Evolutionary conservation across 1,140 invertebrate species (phyloP).

Genomic region (Hyles euphorbiae): DNA sequence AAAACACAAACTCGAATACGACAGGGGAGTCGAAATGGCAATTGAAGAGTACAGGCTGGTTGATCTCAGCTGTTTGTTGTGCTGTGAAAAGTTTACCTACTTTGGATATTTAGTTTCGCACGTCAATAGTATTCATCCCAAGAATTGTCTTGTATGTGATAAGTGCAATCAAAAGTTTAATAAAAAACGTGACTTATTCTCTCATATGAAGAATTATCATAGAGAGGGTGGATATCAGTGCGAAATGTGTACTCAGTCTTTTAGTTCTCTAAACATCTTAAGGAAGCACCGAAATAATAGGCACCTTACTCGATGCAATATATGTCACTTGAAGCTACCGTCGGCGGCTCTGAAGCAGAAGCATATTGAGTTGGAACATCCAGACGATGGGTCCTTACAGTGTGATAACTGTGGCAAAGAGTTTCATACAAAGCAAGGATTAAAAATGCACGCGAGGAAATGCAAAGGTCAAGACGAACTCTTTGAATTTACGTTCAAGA

Average conservation of each 20-base stretch:
- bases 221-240: conserved; percentile 59
- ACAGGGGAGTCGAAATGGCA: conserved; percentile 54
- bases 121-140: conserved; percentile 58
- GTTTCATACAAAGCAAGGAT: conserved; percentile 60
- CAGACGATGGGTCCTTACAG: conserved; percentile 54
- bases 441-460: conserved; percentile 59
- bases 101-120: conserved; percentile 65
- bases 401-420: conserved; percentile 60
- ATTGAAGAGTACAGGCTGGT: conserved; percentile 53
- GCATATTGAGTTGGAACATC: conserved; percentile 59
- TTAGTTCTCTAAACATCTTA: conserved; percentile 57
- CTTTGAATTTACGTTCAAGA: conserved; percentile 37
- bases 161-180: conserved; percentile 66
- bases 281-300: conserved; percentile 58
- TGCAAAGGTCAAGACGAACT: conserved; percentile 48
- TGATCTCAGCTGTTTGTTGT: conserved; percentile 47
- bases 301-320: conserved; percentile 53
- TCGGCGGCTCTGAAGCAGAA: conserved; percentile 57
- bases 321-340: conserved; percentile 54
- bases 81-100: conserved; percentile 54
- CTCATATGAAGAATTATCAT: conserved; percentile 65
- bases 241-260: conserved; percentile 49
- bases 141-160: conserved; percentile 58
- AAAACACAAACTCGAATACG: conserved; percentile 54
- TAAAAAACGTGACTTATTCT: conserved; percentile 60